A percentile compares a stretch with the other conserved stretches of the same genome.
Evolutionary conservation across 1,140 invertebrate genomes (phyloP).

Genomic region (Daktulosphaira vitifoliae): DNA sequence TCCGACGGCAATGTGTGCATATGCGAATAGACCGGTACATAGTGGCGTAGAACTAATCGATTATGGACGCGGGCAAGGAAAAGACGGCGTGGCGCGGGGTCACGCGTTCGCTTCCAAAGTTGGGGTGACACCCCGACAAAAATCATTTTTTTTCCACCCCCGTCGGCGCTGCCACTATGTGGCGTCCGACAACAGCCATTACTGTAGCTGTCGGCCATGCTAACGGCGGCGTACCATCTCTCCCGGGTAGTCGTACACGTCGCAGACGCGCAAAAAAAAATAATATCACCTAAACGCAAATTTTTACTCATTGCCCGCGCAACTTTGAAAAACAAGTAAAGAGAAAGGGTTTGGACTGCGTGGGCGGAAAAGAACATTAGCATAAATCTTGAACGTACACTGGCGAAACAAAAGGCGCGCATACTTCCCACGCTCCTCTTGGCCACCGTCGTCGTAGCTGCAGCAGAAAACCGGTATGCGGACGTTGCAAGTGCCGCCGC

Average conservation of each 20-base stretch:
- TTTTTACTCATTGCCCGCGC: no score
- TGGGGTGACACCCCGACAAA: slow-evolving; percentile 31
- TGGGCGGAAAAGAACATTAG: slow-evolving; percentile 26
- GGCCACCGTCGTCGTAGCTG: neutral
- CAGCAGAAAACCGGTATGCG: neutral
- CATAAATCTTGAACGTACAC: slow-evolving; percentile 21
- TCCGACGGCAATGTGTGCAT: neutral
- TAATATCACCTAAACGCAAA: neutral
- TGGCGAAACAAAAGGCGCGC: slow-evolving; percentile 14
- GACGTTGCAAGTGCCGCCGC: slow-evolving; percentile 23
- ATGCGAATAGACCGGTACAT: neutral
- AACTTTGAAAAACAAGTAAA: neutral
- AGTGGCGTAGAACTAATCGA: neutral
- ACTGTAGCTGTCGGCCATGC: slow-evolving; percentile 16
- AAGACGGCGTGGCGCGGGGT: slow-evolving; percentile 1
- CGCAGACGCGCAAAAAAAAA: neutral
- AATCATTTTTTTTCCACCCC: slow-evolving; percentile 8
- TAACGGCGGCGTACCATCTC: neutral
- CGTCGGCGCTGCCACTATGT: neutral
- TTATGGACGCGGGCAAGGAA: neutral
- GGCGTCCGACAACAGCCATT: slow-evolving; percentile 1
- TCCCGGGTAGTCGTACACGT: neutral
- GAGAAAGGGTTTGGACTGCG: neutral
- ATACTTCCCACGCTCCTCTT: slow-evolving; percentile 15
- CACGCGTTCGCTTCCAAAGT: slow-evolving; percentile 9